phyloP scores from a whole-genome alignment of 37 sponge, comb jelly and placozoan genomes.

The Ianthella basta region DNA sequence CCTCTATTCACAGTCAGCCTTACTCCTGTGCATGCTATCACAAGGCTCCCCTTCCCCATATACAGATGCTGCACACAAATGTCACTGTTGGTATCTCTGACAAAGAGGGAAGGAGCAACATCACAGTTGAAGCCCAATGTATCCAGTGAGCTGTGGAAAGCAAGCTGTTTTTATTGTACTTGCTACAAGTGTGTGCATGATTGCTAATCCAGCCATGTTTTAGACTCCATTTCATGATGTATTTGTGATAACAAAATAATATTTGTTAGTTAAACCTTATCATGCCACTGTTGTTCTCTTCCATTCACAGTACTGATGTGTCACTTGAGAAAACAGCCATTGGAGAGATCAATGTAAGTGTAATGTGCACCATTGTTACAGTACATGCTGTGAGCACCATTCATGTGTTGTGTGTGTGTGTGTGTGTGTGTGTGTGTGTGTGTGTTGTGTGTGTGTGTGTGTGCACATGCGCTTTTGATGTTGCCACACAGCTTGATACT shows the following conservation, averaged over 20 bases:
- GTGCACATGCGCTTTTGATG: not conserved
- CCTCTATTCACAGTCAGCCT: not conserved
- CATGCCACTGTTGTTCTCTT: not conserved
- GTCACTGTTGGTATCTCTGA: not conserved
- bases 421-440: not conserved
- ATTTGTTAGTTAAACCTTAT: constrained; percentile 2
- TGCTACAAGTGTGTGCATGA: too few relatives aligned
- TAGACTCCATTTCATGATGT: too few relatives aligned
- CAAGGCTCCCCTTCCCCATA: not conserved
- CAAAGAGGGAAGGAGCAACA: not conserved
- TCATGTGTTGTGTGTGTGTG: not conserved
- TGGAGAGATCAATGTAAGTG: constrained; percentile 68
- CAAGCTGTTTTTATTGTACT: too few relatives aligned
- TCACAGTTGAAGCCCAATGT: constrained; percentile 9
- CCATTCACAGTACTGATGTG: constrained; percentile 57
- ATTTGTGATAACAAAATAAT: too few relatives aligned
- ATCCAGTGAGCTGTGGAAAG: not conserved
- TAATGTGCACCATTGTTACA: not conserved
- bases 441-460: not conserved
- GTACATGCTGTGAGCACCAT: not conserved
- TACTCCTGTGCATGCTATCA: not conserved
- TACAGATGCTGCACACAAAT: not conserved
- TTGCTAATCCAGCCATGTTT: too few relatives aligned
- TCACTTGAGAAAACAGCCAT: constrained; percentile 55
- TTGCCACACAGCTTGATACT: too few relatives aligned